Percentiles rank a stretch among this genome's conserved stretches.
phyloP scores from a whole-genome alignment of 2,113 vertebrate genomes.

The Rhinichthys klamathensis region DNA sequence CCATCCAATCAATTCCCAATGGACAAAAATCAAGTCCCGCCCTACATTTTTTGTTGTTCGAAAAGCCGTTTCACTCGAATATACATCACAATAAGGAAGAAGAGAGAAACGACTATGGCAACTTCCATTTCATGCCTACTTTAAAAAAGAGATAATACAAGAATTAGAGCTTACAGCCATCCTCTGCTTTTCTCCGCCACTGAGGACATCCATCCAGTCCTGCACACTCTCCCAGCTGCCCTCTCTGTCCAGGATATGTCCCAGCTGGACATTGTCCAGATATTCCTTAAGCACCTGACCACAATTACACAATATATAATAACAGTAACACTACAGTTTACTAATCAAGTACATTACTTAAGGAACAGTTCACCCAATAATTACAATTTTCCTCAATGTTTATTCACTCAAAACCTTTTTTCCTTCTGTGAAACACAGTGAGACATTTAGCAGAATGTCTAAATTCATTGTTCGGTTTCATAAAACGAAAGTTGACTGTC shows the following conservation, averaged over 20 bases:
- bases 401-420: not conserved
- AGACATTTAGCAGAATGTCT: not conserved
- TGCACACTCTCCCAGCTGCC: slow-evolving; percentile 90
- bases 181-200: slow-evolving; percentile 96
- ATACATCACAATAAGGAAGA: no score
- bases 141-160: not conserved
- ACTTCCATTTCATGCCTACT: no score
- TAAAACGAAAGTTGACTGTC: not conserved
- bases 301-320: slow-evolving; percentile 12
- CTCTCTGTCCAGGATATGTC: slow-evolving; percentile 83
- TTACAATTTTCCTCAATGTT: not conserved
- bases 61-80: no score
- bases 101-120: no score
- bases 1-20: no score
- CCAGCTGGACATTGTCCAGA: slow-evolving; percentile 91
- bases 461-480: not conserved
- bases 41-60: no score
- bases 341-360: not conserved
- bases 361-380: not conserved
- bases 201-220: slow-evolving; percentile 99
- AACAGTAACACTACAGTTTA: not conserved
- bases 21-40: no score
- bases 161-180: slow-evolving; percentile 84
- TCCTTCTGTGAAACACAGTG: not conserved
- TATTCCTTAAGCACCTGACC: slow-evolving; percentile 86